Conservation (phyloP, 2,888 invertebrate genomes). For the Ecliptopera silaceata region DNA sequence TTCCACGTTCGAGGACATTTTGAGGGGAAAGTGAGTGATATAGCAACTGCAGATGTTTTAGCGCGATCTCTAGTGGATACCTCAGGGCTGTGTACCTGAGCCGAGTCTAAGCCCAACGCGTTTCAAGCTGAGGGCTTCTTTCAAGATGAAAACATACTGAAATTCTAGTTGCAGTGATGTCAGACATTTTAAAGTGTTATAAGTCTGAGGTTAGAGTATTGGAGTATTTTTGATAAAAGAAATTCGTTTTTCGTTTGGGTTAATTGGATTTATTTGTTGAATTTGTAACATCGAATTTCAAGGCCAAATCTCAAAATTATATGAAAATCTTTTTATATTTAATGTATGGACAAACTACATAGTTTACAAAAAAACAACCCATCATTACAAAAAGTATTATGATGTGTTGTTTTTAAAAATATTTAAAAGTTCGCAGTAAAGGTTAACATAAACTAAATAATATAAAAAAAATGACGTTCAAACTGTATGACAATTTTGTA, state of each 20-base stretch:
- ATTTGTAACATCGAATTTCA: slow-evolving; percentile 20
- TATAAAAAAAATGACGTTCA: too few relatives aligned
- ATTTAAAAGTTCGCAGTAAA: too few relatives aligned
- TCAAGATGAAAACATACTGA: slow-evolving; percentile 75
- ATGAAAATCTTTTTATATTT: too few relatives aligned
- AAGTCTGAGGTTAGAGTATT: slow-evolving; percentile 7
- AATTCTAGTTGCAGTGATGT: slow-evolving; percentile 58
- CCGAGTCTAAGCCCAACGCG: slow-evolving; percentile 70
- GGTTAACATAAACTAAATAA: too few relatives aligned
- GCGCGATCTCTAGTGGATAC: slow-evolving; percentile 80
- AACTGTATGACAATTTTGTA: too few relatives aligned
- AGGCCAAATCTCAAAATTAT: slow-evolving; percentile 7
- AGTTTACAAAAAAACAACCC: too few relatives aligned
- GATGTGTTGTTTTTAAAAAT: too few relatives aligned
- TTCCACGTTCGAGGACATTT: slow-evolving; percentile 87
- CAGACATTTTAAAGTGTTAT: too few relatives aligned
- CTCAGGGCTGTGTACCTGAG: slow-evolving; percentile 82
- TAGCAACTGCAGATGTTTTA: slow-evolving; percentile 78
- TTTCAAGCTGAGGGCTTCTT: slow-evolving; percentile 68
- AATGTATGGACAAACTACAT: too few relatives aligned
- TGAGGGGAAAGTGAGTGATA: slow-evolving; percentile 81
- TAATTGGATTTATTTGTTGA: not conserved
- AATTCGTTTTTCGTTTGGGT: not conserved
- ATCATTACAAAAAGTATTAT: too few relatives aligned
- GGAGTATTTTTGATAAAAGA: slow-evolving; percentile 4